phyloP scores from a whole-genome alignment of 1,140 invertebrate genomes.

The Leucophenga varia region DNA sequence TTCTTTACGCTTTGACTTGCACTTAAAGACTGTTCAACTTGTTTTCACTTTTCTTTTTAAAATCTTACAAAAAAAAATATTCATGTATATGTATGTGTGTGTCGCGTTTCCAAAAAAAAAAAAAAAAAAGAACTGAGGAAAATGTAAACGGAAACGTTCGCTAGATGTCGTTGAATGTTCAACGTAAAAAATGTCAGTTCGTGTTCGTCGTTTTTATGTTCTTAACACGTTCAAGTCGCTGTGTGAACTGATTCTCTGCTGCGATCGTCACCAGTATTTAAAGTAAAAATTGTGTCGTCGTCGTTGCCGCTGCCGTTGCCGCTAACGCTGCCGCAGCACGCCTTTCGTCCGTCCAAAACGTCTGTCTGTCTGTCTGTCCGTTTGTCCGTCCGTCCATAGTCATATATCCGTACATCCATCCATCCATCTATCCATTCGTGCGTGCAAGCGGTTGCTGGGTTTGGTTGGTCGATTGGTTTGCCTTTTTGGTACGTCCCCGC shows the following conservation, averaged over 20 bases:
- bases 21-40: no score
- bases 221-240: slow-evolving; percentile 55
- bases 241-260: slow-evolving; percentile 55
- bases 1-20: no score
- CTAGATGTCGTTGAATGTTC: no score
- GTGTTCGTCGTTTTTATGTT: slow-evolving; percentile 25
- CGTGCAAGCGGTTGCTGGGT: no score
- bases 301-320: slow-evolving; percentile 18
- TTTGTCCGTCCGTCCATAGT: slow-evolving; percentile 5
- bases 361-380: background rate
- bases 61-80: no score
- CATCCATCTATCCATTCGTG: slow-evolving; percentile 17
- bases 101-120: no score
- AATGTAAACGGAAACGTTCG: no score
- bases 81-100: no score
- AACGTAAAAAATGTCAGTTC: no score
- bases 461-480: slow-evolving; percentile 9
- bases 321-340: slow-evolving; percentile 6
- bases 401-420: slow-evolving; percentile 18
- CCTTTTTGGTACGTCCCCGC: slow-evolving; percentile 5
- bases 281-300: slow-evolving; percentile 43
- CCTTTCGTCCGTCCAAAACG: background rate
- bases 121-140: no score
- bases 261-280: slow-evolving; percentile 56
- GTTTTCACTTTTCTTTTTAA: no score